phyloP scores from a whole-genome alignment of 2,797 vertebrate genomes.

The Falco berigora region DNA sequence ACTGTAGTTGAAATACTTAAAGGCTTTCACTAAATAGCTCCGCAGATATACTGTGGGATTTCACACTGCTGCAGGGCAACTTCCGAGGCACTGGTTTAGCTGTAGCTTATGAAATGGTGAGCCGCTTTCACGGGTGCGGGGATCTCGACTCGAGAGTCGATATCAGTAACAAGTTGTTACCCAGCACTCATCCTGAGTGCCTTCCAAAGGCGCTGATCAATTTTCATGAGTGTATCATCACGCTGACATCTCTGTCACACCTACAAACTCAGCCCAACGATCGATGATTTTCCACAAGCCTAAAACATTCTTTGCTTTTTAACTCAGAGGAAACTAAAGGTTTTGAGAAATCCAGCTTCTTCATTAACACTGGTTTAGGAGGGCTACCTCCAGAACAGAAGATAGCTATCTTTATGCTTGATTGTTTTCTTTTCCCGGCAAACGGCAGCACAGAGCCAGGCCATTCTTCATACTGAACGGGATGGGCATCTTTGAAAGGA shows the following conservation, averaged over 20 bases:
- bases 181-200: background rate
- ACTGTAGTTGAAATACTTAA: background rate
- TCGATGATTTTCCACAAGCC: background rate
- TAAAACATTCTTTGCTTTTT: background rate
- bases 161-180: background rate
- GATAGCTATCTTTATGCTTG: background rate
- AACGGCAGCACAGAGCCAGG: background rate
- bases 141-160: background rate
- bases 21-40: background rate
- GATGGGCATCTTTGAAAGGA: background rate
- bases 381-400: background rate
- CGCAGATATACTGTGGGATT: background rate
- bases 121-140: background rate
- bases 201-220: background rate
- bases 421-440: background rate
- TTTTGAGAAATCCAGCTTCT: background rate
- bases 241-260: background rate
- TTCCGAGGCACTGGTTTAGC: background rate
- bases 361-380: background rate
- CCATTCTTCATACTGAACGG: background rate
- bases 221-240: background rate
- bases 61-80: background rate
- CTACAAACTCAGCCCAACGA: background rate
- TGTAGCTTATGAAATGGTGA: background rate
- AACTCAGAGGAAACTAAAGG: background rate